phyloP scores from a whole-genome alignment of 2,113 vertebrate species.

The Emydura subglobosa region DNA sequence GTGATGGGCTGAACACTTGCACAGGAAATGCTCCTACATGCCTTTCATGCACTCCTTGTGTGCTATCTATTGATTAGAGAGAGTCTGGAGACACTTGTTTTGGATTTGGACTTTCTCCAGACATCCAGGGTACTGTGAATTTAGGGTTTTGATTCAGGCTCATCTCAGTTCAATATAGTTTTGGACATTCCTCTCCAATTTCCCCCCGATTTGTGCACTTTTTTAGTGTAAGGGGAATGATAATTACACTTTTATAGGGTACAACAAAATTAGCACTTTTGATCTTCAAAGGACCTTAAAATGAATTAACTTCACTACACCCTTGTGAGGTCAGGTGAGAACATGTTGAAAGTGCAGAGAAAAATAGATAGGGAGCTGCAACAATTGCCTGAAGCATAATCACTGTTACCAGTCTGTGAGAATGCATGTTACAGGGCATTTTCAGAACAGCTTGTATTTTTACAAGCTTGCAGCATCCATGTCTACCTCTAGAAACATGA shows the following conservation, averaged over 20 bases:
- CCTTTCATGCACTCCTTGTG: background rate
- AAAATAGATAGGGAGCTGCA: background rate
- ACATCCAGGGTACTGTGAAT: background rate
- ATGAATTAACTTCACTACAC: background rate
- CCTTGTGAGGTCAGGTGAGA: background rate
- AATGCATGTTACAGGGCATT: background rate
- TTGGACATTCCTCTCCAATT: background rate
- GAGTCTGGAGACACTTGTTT: background rate
- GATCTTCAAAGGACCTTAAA: slow-evolving; percentile 16
- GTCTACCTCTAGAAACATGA: background rate
- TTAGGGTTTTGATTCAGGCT: background rate
- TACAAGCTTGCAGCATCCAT: background rate
- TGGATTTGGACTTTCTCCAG: background rate
- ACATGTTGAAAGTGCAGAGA: background rate
- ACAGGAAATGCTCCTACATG: background rate
- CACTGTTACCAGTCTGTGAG: background rate
- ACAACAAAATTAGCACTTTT: slow-evolving; percentile 31
- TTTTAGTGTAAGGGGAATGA: background rate
- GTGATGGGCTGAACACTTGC: background rate
- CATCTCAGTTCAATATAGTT: background rate
- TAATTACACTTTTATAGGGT: slow-evolving; percentile 3
- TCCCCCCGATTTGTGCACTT: background rate
- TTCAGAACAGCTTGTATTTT: background rate
- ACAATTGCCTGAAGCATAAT: background rate
- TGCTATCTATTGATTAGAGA: background rate